Base-by-base conservation (phyloP, 1,140 invertebrate species). In the Leptinotarsa defecta region DNA sequence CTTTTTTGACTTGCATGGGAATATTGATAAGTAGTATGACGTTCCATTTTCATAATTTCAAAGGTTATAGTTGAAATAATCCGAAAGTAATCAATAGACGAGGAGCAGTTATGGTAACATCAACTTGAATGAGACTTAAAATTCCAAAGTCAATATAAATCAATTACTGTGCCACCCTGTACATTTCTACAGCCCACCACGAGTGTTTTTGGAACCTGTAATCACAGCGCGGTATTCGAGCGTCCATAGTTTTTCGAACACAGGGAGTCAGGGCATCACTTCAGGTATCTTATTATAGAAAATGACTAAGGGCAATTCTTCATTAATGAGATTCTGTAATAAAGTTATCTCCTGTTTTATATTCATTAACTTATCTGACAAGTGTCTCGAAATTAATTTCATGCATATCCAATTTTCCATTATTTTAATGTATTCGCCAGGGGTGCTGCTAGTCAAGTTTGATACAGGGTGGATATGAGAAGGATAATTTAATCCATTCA, bases 221-320 rank as follows among this genome's bases (percentile, higher is more conserved):
- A 57, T 57, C 13, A 57, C 52, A 57, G 3, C n/a, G 52, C 52
- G 52, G 52, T 57, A 57, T 57, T 17, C 52, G n/a, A 57, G 13
- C 4, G 4, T 57, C 4, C n/a, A 57, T 19, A 57, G 15, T 15
- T 57, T 57, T 57, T 57, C 8, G 13, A 57, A 57, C 52, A 57
- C 52, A 57, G 52, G 52, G 52, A 57, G 52, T 57, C n/a, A 22
- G 64, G 15, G 17, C 20, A 65, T 65, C 20, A 34, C 64, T 20
- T 15, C n/a, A 65, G 64, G 64, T 22, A 65, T 65, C 20, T 65
- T 65, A 65, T 65, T 65, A 65, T 65, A 65, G 64, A 65, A 65
- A 65, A 65, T 65, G 64, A 65, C 64, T 65, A 65, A 65, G 64
- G 64, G 64, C 64, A 15, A 34, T 65, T 20, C 15, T 65, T 65